phyloP scores from a whole-genome alignment of 2,797 vertebrate species.

The Jordanella pulchra region DNA sequence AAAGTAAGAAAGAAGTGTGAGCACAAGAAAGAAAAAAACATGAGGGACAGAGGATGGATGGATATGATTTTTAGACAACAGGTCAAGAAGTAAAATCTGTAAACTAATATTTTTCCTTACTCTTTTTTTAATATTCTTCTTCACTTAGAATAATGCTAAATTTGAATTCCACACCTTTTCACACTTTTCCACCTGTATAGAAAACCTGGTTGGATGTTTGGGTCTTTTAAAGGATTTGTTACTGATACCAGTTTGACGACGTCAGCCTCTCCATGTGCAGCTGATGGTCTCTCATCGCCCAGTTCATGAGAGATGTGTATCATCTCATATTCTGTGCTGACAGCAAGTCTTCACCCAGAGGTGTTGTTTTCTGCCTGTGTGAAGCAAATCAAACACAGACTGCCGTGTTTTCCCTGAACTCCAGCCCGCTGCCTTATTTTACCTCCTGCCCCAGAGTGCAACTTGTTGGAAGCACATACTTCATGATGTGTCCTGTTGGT shows the following conservation, averaged over 20 bases:
- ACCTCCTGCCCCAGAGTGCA: conserved; percentile 29
- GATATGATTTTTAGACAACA: not conserved
- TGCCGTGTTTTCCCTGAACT: conserved; percentile 28
- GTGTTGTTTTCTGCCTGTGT: conserved; percentile 2
- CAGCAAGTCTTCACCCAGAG: conserved; percentile 15
- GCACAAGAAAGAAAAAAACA: not conserved
- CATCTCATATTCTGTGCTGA: conserved; percentile 35
- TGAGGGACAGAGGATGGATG: not conserved
- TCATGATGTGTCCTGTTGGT: conserved; percentile 58
- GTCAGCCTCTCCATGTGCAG: conserved; percentile 9
- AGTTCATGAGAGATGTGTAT: conserved; percentile 18
- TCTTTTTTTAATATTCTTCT: not conserved
- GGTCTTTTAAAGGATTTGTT: not conserved
- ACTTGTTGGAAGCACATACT: conserved; percentile 57
- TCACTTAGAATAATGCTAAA: not conserved
- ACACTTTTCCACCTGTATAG: not conserved
- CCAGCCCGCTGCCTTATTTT: conserved; percentile 12
- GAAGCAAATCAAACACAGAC: conserved; percentile 3
- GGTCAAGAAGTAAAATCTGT: not conserved
- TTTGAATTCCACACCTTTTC: not conserved
- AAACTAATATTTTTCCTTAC: not conserved
- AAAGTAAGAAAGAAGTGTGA: not conserved
- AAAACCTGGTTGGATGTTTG: not conserved
- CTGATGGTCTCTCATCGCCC: conserved; percentile 20
- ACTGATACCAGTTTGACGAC: not conserved